Evolutionary conservation across 2,797 vertebrate genomes (phyloP).

Genomic region (Luscinia luscinia): DNA sequence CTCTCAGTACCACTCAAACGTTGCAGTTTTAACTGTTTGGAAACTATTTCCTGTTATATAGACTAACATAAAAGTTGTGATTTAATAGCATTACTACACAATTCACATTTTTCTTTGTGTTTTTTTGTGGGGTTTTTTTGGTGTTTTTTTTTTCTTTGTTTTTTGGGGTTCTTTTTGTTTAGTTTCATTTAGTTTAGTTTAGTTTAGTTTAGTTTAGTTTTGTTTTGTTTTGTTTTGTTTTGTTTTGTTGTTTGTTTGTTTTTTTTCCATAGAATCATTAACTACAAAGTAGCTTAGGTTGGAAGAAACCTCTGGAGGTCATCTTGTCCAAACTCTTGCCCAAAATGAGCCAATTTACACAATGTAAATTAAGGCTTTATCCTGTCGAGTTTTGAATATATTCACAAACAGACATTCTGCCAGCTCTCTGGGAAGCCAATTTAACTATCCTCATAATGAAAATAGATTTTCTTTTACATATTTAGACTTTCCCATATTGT

Average conservation of each 20-base stretch:
- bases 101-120: not conserved
- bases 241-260: not conserved
- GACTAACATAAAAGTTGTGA: not conserved
- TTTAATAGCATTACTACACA: not conserved
- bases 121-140: no score
- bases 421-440: not conserved
- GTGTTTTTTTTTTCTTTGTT: not conserved
- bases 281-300: not conserved
- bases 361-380: not conserved
- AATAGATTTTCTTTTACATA: not conserved
- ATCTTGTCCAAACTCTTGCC: not conserved
- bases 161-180: no score
- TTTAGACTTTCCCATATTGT: not conserved
- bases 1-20: not conserved
- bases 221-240: no score
- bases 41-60: not conserved
- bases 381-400: not conserved
- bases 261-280: not conserved
- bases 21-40: not conserved
- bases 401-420: not conserved
- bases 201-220: no score
- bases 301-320: not conserved
- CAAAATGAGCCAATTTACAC: not conserved
- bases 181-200: not conserved
- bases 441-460: not conserved